Percentiles rank a stretch among this genome's conserved stretches.
These are phyloP conservation scores for Psammodynastes pulverulentus DNA, from an alignment of 2,113 vertebrate genomes.

Conservation along the genomic window DNA sequence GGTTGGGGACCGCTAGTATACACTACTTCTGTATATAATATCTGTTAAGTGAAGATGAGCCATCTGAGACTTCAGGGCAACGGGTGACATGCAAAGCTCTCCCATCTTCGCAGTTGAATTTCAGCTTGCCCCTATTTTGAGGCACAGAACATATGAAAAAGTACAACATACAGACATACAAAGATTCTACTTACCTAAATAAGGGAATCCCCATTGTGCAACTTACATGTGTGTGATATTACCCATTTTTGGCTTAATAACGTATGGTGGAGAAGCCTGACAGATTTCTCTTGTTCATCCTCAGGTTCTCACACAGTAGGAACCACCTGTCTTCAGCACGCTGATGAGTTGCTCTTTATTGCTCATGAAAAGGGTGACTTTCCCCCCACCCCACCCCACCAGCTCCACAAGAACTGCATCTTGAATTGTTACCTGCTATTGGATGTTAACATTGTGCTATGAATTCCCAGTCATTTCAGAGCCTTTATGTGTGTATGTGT, in stretches of 20 bases:
- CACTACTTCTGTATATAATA: not conserved
- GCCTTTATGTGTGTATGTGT: conserved; percentile 49
- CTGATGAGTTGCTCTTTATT: conserved; percentile 60
- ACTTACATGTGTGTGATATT: not conserved
- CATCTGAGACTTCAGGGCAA: not conserved
- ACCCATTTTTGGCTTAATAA: not conserved
- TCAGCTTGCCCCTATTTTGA: not conserved
- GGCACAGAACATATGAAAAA: not conserved
- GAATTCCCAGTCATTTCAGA: conserved; percentile 66
- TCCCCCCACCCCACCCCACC: conserved; percentile 31
- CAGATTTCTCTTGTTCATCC: accelerated
- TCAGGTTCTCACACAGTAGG: conserved; percentile 87
- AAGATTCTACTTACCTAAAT: not conserved
- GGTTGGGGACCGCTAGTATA: not conserved
- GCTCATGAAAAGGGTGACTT: conserved; percentile 12
- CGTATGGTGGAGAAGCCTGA: not conserved
- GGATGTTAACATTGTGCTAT: conserved; percentile 60
- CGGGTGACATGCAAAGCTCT: not conserved
- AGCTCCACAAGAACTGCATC: conserved; percentile 50
- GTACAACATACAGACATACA: not conserved
- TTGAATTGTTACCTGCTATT: conserved; percentile 57
- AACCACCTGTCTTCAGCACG: conserved; percentile 83
- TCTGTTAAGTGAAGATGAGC: not conserved
- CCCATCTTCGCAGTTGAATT: not conserved
- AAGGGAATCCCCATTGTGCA: not conserved